phyloP scores from a whole-genome alignment of 1,140 invertebrate genomes.

The Diachasmimorpha longicaudata region DNA sequence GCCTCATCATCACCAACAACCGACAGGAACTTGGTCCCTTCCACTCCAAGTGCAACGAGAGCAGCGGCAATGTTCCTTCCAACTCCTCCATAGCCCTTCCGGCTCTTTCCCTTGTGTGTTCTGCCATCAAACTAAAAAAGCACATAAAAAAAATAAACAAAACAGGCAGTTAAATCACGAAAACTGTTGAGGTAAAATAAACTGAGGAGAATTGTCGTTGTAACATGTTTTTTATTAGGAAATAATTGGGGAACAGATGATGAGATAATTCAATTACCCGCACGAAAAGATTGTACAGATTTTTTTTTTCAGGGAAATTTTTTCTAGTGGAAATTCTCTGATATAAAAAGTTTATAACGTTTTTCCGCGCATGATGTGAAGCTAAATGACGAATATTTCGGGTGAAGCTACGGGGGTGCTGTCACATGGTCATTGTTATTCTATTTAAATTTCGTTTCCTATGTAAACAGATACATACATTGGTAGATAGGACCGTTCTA shows the following conservation, averaged over 20 bases:
- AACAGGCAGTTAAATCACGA: constrained; percentile 20
- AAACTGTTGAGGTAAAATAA: background rate
- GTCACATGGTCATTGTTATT: no score
- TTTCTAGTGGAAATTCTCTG: no score
- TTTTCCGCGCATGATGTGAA: background rate
- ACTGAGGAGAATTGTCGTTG: constrained; percentile 16
- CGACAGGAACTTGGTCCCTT: constrained; percentile 75
- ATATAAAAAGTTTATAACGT: no score
- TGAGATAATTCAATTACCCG: no score
- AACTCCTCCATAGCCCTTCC: constrained; percentile 82
- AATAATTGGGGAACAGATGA: no score
- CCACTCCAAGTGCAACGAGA: constrained; percentile 72
- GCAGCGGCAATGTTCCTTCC: constrained; percentile 90
- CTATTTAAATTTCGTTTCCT: no score
- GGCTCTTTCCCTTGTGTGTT: constrained; percentile 72
- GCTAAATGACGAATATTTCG: background rate
- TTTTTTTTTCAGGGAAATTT: no score
- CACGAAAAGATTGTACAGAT: no score
- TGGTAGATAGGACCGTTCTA: no score
- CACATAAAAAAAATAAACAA: constrained; percentile 19
- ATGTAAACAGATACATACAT: no score
- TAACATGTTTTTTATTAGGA: no score
- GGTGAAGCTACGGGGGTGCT: background rate
- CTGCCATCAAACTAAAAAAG: constrained; percentile 73
- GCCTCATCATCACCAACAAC: constrained; percentile 77